Base-by-base conservation (phyloP, 2,113 vertebrate species). In the Nothobranchius kuhntae region DNA sequence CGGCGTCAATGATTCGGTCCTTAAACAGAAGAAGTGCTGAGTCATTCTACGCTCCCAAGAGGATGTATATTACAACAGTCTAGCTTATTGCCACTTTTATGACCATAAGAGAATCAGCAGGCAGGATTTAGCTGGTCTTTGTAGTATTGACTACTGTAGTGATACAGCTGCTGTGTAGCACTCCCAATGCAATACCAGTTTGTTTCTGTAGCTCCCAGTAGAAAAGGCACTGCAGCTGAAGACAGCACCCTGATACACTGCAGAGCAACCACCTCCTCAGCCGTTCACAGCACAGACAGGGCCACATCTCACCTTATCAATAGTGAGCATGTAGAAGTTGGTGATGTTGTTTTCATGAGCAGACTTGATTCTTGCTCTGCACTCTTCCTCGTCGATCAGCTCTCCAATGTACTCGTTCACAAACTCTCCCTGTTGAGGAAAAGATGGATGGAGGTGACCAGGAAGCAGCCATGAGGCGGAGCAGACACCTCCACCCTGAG, bases 281-380 rank as follows among this genome's bases (percentile, higher is more conserved):
- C 4, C 7, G 6, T 35, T 36, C 53, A 35, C 26, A 50, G n/a
- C 14, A 7, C 2, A 12, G 14, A 30, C 24, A 17, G 1, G 8
- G 8, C n/a, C 9, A 30, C 30, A 24, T 10, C 80, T 7, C 0
- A 99, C 98, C 96, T 99, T 99, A 89, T 98, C 96, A 26, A 99
- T 97, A 40, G 98, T 99, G 65, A 99, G 97, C 98, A 99, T 98
- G 88, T 99, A 99, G 88, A 99, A 99, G 87, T 98, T 93, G 0
- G 93, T 95, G 86, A 99, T 96, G 89, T 99, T 96, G 35, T 98
- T 97, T 77, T 99, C 97, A 5, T 99, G 98, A 0, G 97, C 97
- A 1, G 92, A 90, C 66, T 91, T 94, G 90, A 99, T 99, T 53
- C 98, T 91, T 9, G 95, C 95, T 90, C 94, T 93, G 77, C 98